Evolutionary conservation across 2,888 invertebrate species (phyloP).

Genomic region (Tenthredo livida): DNA sequence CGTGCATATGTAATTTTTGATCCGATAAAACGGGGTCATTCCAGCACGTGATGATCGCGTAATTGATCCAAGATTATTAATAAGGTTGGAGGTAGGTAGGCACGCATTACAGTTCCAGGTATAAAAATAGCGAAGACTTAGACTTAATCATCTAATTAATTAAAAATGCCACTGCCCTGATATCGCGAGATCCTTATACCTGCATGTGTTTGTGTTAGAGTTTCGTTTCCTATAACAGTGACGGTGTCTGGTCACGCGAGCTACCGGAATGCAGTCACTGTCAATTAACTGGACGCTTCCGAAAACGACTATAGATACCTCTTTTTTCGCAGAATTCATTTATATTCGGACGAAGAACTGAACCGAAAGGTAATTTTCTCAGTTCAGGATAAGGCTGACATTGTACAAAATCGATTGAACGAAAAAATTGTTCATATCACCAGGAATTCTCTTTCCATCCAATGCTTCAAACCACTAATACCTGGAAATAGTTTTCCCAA

Average conservation of each 20-base stretch:
- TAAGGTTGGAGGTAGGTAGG: neutral
- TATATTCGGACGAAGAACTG: neutral
- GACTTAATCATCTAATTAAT: slow-evolving; percentile 38
- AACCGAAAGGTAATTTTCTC: neutral
- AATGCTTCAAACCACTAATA: neutral
- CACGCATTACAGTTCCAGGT: slow-evolving; percentile 8
- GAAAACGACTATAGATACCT: neutral
- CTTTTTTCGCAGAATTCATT: neutral
- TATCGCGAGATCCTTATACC: slow-evolving; percentile 12
- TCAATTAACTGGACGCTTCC: neutral
- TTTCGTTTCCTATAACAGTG: slow-evolving; percentile 20
- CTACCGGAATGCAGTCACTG: slow-evolving; percentile 26
- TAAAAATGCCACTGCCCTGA: slow-evolving; percentile 25
- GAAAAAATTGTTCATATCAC: neutral
- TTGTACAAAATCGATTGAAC: neutral
- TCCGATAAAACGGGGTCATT: neutral
- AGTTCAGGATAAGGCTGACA: neutral
- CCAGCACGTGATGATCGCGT: neutral
- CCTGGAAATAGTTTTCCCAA: too few relatives aligned
- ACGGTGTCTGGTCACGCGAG: slow-evolving; percentile 30
- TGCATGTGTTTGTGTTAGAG: neutral
- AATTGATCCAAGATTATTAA: neutral
- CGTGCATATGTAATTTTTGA: neutral
- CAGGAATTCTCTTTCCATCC: neutral
- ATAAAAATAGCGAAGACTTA: neutral